Conservation (phyloP, 2,113 vertebrate genomes). For the Sula dactylatra region DNA sequence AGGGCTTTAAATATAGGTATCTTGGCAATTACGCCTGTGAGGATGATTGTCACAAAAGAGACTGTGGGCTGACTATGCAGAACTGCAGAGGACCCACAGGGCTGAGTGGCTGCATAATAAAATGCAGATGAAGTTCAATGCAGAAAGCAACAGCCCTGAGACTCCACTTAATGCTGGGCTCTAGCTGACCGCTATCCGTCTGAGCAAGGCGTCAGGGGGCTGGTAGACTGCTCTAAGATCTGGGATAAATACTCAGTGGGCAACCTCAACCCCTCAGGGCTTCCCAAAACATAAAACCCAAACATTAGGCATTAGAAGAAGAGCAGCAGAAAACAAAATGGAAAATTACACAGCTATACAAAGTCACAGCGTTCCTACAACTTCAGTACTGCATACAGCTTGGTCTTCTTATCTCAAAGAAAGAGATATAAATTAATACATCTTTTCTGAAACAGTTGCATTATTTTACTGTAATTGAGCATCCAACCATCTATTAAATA, state of each 20-base stretch:
- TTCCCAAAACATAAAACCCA: neutral
- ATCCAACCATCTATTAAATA: neutral
- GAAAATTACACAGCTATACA: neutral
- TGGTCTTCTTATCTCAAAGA: neutral
- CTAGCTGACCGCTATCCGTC: neutral
- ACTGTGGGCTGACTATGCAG: neutral
- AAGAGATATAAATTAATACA: neutral
- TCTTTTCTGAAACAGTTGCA: neutral
- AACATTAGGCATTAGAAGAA: neutral
- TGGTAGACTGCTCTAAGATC: neutral
- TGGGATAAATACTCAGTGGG: neutral
- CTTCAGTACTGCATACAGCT: neutral
- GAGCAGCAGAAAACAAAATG: neutral
- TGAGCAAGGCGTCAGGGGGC: rapidly evolving
- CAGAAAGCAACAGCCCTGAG: neutral
- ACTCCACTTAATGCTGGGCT: neutral
- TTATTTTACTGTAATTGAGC: neutral
- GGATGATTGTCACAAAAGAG: neutral
- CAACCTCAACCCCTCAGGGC: neutral
- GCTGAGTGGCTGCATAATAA: neutral
- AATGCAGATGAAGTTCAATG: neutral
- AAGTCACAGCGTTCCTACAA: neutral
- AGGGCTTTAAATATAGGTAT: neutral
- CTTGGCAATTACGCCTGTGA: neutral
- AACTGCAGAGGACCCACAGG: neutral